A percentile compares a stretch with the other conserved stretches of the same genome.
phyloP scores from a whole-genome alignment of 2,113 vertebrate genomes.

The Entomyzon cyanotis region DNA sequence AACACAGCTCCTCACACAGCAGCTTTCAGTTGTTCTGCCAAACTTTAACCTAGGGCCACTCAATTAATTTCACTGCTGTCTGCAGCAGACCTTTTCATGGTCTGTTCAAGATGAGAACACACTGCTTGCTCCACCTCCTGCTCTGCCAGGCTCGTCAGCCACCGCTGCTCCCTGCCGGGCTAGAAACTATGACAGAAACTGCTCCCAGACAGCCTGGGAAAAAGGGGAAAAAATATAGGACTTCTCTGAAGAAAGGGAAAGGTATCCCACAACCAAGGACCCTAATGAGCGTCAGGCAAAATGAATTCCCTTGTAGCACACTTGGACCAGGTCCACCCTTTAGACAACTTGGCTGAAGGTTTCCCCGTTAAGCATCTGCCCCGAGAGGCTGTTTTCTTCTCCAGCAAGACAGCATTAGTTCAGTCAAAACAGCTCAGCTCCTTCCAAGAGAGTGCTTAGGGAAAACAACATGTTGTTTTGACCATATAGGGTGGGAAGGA shows the following conservation, averaged over 20 bases:
- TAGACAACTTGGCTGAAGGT: neutral
- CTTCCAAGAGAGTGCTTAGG: neutral
- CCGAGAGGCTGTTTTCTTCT: neutral
- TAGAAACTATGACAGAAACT: constrained; percentile 38
- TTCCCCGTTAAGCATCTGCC: neutral
- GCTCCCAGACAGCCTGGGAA: constrained; percentile 17
- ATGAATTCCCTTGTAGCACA: neutral
- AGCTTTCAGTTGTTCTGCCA: constrained; percentile 47
- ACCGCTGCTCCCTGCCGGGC: neutral
- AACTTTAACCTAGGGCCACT: constrained; percentile 36
- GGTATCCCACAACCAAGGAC: neutral
- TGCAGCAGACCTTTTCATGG: neutral
- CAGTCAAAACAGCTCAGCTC: constrained; percentile 22
- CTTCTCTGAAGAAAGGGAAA: neutral
- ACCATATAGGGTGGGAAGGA: neutral
- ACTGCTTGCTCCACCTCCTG: neutral
- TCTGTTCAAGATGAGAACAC: neutral
- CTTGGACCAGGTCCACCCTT: constrained; percentile 1
- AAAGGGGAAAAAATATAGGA: neutral
- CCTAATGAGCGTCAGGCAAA: neutral
- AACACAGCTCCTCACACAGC: neutral
- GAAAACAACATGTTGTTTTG: neutral
- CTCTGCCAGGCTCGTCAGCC: constrained; percentile 2
- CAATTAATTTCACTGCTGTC: neutral
- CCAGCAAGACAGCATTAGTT: neutral